phyloP scores from a whole-genome alignment of 2,113 vertebrate genomes.

The Tachycineta bicolor region DNA sequence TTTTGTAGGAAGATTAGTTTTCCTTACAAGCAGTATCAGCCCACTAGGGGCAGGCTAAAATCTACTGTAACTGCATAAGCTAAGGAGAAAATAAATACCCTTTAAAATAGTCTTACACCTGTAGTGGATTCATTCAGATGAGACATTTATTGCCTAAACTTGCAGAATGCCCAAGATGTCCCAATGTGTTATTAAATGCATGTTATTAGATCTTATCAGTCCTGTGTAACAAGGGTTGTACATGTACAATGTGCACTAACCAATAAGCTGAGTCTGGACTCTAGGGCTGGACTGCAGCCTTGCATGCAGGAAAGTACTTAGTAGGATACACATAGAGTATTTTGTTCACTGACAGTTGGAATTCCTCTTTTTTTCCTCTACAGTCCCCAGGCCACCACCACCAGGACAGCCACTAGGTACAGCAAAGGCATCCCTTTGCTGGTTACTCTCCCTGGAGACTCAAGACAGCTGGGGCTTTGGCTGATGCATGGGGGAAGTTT shows the following conservation, averaged over 20 bases:
- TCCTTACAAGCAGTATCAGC: background rate
- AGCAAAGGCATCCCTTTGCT: background rate
- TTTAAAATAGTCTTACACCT: background rate
- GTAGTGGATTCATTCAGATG: background rate
- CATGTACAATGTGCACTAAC: background rate
- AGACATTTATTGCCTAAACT: background rate
- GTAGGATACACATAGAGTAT: background rate
- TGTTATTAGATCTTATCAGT: background rate
- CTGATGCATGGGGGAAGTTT: background rate
- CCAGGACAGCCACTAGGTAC: background rate
- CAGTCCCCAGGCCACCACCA: background rate
- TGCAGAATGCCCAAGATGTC: background rate
- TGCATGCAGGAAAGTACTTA: fast-evolving
- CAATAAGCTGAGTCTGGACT: background rate
- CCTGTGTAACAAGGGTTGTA: background rate
- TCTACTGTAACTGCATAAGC: background rate
- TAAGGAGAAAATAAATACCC: background rate
- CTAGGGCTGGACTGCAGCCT: background rate
- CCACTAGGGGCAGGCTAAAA: background rate
- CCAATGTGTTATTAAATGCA: background rate
- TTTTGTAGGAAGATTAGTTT: background rate
- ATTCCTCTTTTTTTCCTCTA: background rate
- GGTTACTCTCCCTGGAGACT: background rate
- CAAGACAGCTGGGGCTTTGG: background rate
- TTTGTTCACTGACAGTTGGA: background rate